Base-by-base conservation (phyloP, 2,113 vertebrate genomes). In the Hylia prasina region DNA sequence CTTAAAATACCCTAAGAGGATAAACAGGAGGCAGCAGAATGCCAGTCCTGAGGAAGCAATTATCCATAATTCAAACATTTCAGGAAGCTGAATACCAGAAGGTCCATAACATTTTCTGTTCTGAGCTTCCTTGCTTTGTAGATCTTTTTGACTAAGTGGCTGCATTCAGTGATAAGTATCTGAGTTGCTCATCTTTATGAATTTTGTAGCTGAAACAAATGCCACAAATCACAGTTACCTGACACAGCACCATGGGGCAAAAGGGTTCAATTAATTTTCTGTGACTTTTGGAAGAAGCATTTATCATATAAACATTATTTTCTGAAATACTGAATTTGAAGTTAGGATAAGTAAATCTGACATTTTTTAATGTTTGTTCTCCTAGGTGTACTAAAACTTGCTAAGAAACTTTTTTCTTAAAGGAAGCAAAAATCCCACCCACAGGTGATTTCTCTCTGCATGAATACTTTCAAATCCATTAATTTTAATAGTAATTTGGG, bases 191-290 rank as follows among this genome's bases (percentile, higher is more conserved):
- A 20, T 80, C 78, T 82, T 72, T 57, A 70, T 53, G 47, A 60
- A 87, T 80, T 73, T 42, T 97, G 61, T 42, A 94, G 72, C 73
- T 81, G 64, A 79, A 96, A 95, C 61, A 85, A 95, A 92, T 73
- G 45, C 68, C 76, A 87, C 30, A 86, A 87, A 63, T 69, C 92
- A 83, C 27, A 90, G 86, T n/a, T 51, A 87, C 71, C 58, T 60
- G 61, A 80, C 57, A 87, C 66, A 61, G 76, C 3, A 3, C 24
- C 18, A 7, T 39, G 33, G 31, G 56, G 61, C 1, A 33, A 82
- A 82, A 87, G 25, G 54, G 42, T 48, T 77, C 60, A 42, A 24
- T 42, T 44, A 37, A 81, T 78, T 77, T 45, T 3, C 1, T 15
- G 22, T 56, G 82, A 68, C 70, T 95, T 87, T 23, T 39, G 64